These are phyloP conservation scores for Microctenopoma steveboyesi DNA, from an alignment of 2,797 vertebrate genomes.

Conservation along the genomic window DNA sequence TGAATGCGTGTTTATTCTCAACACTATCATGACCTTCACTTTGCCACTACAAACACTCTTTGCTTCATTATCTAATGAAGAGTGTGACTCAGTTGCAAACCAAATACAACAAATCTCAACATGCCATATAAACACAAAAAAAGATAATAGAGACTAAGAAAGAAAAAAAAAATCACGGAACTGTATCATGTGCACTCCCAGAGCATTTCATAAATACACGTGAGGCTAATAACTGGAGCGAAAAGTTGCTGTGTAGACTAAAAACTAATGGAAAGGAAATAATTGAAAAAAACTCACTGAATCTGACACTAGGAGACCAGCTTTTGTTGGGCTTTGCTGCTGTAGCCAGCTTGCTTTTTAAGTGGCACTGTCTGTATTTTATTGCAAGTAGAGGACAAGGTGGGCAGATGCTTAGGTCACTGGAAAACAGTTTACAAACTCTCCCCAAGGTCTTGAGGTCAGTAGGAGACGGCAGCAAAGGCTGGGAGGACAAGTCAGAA, in stretches of 20 bases:
- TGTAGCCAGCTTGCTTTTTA: not conserved
- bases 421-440: constrained; percentile 53
- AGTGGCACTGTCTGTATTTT: constrained; percentile 34
- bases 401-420: constrained; percentile 55
- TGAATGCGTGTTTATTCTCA: constrained; percentile 61
- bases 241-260: constrained; percentile 1
- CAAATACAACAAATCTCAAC: constrained; percentile 66
- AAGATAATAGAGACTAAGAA: constrained; percentile 16
- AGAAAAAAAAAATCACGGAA: constrained; percentile 31
- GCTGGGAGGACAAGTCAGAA: constrained; percentile 47
- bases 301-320: not conserved
- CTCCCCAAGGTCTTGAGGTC: constrained; percentile 45
- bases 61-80: constrained; percentile 67
- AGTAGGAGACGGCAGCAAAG: constrained; percentile 49
- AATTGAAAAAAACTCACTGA: constrained; percentile 15
- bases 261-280: constrained; percentile 14
- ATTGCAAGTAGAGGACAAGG: constrained; percentile 40
- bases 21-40: constrained; percentile 68
- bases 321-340: constrained; percentile 17
- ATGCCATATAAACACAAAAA: constrained; percentile 63
- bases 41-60: constrained; percentile 62
- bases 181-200: constrained; percentile 50
- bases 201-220: constrained; percentile 37
- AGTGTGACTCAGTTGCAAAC: constrained; percentile 53
- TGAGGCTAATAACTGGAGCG: constrained; percentile 35